phyloP scores from a whole-genome alignment of 2,113 vertebrate species.

The Speoplatyrhinus poulsoni region DNA sequence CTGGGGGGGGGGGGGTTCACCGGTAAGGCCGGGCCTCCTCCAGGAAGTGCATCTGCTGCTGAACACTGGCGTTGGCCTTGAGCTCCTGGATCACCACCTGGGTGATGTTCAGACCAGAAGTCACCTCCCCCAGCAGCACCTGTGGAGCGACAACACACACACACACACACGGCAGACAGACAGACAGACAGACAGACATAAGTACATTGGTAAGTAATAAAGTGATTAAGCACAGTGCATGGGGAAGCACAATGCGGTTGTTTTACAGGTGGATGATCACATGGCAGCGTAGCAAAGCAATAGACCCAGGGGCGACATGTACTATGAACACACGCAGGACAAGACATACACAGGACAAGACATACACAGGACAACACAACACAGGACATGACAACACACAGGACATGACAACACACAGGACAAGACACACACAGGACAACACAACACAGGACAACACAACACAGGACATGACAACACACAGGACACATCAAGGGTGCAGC shows the following conservation, averaged over 20 bases:
- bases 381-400: not conserved
- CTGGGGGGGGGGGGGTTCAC: constrained; percentile 75
- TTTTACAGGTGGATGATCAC: not conserved
- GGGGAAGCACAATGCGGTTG: too few relatives aligned
- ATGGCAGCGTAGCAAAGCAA: not conserved
- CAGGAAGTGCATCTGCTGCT: constrained; percentile 93
- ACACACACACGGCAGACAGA: not conserved
- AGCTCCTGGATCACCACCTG: constrained; percentile 97
- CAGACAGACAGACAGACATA: too few relatives aligned
- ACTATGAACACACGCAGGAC: not conserved
- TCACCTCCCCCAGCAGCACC: constrained; percentile 94
- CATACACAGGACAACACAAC: too few relatives aligned
- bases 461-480: not conserved
- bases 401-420: not conserved
- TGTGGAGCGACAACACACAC: constrained; percentile 48
- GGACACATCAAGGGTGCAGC: too few relatives aligned
- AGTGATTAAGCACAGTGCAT: not conserved
- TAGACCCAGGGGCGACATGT: not conserved
- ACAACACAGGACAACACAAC: too few relatives aligned
- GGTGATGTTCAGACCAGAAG: constrained; percentile 80
- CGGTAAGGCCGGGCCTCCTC: constrained; percentile 90
- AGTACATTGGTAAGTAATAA: too few relatives aligned
- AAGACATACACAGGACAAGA: not conserved
- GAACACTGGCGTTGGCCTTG: constrained; percentile 83
- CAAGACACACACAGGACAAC: too few relatives aligned